These are phyloP conservation scores for Fukomys damarensis DNA, from an alignment of 2,113 vertebrate genomes.

Conservation along the genomic window DNA sequence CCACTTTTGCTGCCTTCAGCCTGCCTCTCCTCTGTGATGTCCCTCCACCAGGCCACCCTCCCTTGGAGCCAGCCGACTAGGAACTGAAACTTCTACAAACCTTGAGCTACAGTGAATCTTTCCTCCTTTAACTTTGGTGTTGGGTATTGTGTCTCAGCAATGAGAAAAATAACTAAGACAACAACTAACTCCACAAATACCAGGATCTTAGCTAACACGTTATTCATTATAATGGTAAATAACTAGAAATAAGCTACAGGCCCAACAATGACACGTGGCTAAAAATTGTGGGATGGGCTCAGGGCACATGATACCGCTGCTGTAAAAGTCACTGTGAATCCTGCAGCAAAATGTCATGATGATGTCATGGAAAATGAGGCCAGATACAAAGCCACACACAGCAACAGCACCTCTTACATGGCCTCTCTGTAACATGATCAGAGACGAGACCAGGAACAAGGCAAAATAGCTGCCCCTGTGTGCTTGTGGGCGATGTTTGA, in stretches of 20 bases:
- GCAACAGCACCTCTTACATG: not conserved
- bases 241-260: not conserved
- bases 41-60: not conserved
- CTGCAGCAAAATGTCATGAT: not conserved
- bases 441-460: not conserved
- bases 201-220: not conserved
- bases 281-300: not conserved
- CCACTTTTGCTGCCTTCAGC: not conserved
- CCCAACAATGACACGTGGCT: fast-evolving
- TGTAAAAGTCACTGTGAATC: not conserved
- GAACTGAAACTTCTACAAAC: not conserved
- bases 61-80: not conserved
- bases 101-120: not conserved
- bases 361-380: not conserved
- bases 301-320: fast-evolving
- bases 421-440: not conserved
- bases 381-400: not conserved
- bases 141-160: not conserved
- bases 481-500: not conserved
- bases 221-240: not conserved
- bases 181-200: not conserved
- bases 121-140: not conserved
- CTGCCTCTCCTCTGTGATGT: not conserved
- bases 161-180: not conserved
- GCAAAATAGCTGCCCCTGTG: not conserved